Conservation (phyloP, 2,113 vertebrate genomes). For the Nibea albiflora region DNA sequence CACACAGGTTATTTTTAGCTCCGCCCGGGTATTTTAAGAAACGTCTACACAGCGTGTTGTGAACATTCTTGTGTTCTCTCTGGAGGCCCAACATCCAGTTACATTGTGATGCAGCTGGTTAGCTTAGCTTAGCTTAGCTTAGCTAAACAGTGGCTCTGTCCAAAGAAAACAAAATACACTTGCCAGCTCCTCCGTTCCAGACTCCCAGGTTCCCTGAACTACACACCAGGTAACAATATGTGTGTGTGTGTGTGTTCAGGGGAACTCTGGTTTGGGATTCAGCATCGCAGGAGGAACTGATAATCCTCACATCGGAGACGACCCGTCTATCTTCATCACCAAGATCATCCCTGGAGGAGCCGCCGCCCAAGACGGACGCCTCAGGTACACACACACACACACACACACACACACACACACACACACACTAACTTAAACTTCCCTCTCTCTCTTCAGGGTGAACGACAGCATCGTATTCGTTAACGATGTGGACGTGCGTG, state of each 20-base stretch:
- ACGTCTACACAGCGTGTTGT: too few species aligned
- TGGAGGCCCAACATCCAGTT: too few species aligned
- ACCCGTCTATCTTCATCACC: slow-evolving; percentile 97
- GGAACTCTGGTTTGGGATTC: slow-evolving; percentile 96
- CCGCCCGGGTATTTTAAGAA: slow-evolving; percentile 9
- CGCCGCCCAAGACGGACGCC: slow-evolving; percentile 94
- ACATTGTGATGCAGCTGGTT: too few species aligned
- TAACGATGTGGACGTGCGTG: slow-evolving; percentile 91
- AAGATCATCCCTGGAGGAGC: slow-evolving; percentile 98
- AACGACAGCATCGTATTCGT: slow-evolving; percentile 93
- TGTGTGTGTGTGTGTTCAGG: slow-evolving; percentile 80
- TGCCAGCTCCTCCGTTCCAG: too few species aligned
- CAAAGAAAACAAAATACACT: too few species aligned
- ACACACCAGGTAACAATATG: background rate
- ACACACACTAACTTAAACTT: background rate
- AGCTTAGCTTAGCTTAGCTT: background rate
- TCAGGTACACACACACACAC: slow-evolving; percentile 85
- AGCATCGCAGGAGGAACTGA: slow-evolving; percentile 97
- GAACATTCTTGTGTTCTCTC: too few species aligned
- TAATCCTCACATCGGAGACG: slow-evolving; percentile 97
- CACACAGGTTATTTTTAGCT: slow-evolving; percentile 22
- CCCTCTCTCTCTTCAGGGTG: slow-evolving; percentile 78
- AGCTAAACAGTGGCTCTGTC: background rate
- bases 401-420: slow-evolving; percentile 58
- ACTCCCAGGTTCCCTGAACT: too few species aligned